Conservation (phyloP, 2,888 invertebrate genomes). For the Ctenicera cuprea region DNA sequence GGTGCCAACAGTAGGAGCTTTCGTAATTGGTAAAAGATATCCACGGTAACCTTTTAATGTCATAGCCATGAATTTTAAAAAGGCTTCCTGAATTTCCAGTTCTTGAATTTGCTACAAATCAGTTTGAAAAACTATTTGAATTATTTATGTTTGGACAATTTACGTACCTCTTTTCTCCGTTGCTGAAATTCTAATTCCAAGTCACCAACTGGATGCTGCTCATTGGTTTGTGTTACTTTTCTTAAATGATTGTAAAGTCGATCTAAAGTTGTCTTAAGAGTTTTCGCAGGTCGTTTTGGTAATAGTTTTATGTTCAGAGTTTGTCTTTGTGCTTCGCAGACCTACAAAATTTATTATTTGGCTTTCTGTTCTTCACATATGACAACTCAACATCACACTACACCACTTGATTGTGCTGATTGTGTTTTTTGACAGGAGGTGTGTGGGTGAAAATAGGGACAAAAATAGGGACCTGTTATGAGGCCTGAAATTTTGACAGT, state of each 20-base stretch:
- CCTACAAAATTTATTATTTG: conserved; percentile 70
- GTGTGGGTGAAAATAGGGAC: too few species aligned
- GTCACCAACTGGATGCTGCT: conserved; percentile 61
- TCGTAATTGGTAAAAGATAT: conserved; percentile 93
- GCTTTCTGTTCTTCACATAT: too few species aligned
- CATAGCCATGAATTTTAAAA: conserved; percentile 95
- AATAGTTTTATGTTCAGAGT: conserved; percentile 84
- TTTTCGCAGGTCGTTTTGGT: conserved; percentile 91
- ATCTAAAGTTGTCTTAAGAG: conserved; percentile 86
- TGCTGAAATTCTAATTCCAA: conserved; percentile 89
- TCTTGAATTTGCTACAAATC: conserved; percentile 85
- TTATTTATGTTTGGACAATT: neutral
- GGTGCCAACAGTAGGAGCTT: conserved; percentile 93
- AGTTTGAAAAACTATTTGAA: neutral
- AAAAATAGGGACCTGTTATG: too few species aligned
- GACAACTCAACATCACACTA: too few species aligned
- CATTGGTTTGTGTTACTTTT: conserved; percentile 64
- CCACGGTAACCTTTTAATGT: conserved; percentile 93
- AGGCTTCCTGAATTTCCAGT: conserved; percentile 97
- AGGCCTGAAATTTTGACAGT: too few species aligned
- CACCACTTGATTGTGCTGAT: too few species aligned
- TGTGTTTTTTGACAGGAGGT: too few species aligned
- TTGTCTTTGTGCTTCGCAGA: conserved; percentile 91
- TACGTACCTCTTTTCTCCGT: conserved; percentile 83
- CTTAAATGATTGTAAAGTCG: conserved; percentile 80